Conservation (phyloP, 2,888 invertebrate genomes). For the Ophion costatus region DNA sequence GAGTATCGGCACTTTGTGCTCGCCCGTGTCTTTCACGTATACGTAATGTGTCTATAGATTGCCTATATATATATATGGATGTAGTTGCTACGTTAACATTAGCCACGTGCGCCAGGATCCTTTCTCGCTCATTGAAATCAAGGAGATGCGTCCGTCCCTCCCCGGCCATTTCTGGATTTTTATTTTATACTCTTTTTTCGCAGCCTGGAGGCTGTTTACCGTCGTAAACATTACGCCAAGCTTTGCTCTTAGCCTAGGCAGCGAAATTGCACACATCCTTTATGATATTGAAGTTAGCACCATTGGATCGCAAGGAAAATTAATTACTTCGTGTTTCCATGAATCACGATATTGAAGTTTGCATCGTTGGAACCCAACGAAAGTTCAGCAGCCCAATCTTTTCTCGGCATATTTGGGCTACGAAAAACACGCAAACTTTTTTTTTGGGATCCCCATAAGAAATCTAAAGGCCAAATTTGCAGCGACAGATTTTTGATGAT, state of each 20-base stretch:
- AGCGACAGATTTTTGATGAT: background rate
- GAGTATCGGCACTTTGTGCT: slow-evolving; percentile 79
- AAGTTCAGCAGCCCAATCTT: no score
- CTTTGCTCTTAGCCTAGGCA: no score
- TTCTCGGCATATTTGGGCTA: no score
- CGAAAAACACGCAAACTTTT: background rate
- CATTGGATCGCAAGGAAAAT: no score
- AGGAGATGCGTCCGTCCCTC: slow-evolving; percentile 40
- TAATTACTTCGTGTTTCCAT: no score
- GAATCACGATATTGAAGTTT: background rate
- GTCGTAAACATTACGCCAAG: slow-evolving; percentile 4
- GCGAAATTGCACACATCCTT: no score
- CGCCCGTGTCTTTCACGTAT: slow-evolving; percentile 62
- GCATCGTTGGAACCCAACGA: no score
- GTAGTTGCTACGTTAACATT: slow-evolving; percentile 24
- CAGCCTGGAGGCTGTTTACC: slow-evolving; percentile 31
- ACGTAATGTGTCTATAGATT: slow-evolving; percentile 50
- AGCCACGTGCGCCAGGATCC: slow-evolving; percentile 62
- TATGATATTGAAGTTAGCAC: no score
- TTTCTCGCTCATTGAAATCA: slow-evolving; percentile 63
- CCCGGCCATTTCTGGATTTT: slow-evolving; percentile 22
- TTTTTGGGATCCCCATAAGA: background rate
- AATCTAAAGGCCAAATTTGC: background rate
- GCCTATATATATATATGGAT: slow-evolving; percentile 26
- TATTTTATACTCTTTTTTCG: slow-evolving; percentile 1